phyloP scores from a whole-genome alignment of 1,140 invertebrate species.

The Saccostrea glomerata region DNA sequence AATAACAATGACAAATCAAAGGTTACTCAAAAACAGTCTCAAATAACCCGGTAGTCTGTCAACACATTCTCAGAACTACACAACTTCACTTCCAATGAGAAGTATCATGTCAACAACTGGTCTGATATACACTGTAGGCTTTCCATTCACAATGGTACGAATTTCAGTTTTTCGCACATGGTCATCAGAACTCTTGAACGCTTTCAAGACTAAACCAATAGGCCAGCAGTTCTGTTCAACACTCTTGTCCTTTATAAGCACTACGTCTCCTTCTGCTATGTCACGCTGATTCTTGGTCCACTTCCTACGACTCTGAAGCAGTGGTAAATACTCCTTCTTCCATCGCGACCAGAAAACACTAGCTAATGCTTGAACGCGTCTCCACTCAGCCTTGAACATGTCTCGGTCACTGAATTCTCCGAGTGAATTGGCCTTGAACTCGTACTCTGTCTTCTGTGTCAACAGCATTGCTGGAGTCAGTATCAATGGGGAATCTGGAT shows the following conservation, averaged over 20 bases:
- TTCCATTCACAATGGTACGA: background rate
- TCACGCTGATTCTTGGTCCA: conserved; percentile 18
- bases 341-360: conserved; percentile 45
- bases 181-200: background rate
- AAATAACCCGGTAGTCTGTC: no score
- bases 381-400: conserved; percentile 46
- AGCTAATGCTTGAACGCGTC: conserved; percentile 44
- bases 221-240: background rate
- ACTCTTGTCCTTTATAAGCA: conserved; percentile 26
- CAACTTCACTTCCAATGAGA: background rate
- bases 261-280: conserved; percentile 38
- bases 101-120: background rate
- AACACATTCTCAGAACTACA: background rate
- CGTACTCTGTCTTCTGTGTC: conserved; percentile 48
- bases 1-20: no score
- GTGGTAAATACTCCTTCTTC: conserved; percentile 33
- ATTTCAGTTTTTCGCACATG: conserved; percentile 12
- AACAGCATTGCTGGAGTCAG: conserved; percentile 55
- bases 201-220: background rate
- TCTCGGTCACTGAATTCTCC: conserved; percentile 35
- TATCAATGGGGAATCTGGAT: conserved; percentile 54
- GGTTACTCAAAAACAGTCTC: no score
- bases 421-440: background rate
- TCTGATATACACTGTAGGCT: background rate
- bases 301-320: conserved; percentile 39